These are phyloP conservation scores for Caerostris darwini DNA, from an alignment of 1,140 invertebrate species.

Conservation along the genomic window DNA sequence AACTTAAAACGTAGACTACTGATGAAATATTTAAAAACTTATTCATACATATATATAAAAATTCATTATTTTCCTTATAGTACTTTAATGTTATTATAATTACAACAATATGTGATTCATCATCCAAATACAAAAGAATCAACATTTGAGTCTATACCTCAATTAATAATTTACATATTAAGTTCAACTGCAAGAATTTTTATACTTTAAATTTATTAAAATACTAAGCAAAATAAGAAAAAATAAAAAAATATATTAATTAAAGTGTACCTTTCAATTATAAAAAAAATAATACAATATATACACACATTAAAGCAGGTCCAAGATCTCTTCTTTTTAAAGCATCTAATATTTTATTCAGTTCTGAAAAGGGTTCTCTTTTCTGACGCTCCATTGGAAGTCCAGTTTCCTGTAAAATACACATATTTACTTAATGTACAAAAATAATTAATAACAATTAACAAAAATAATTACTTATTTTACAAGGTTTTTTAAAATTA, in stretches of 20 bases:
- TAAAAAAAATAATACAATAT: neutral
- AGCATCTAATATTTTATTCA: slow-evolving; percentile 92
- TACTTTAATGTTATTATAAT: no score
- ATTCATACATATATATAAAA: no score
- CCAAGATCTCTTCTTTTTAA: slow-evolving; percentile 89
- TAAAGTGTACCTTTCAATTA: no score
- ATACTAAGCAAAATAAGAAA: no score
- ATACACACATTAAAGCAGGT: slow-evolving; percentile 89
- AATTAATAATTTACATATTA: neutral
- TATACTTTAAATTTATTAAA: no score
- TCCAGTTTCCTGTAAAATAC: slow-evolving; percentile 86
- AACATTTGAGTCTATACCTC: no score
- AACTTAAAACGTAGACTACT: no score
- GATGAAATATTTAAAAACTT: no score
- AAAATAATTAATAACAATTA: neutral
- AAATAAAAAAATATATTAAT: no score
- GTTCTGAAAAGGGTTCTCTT: slow-evolving; percentile 91
- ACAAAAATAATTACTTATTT: neutral
- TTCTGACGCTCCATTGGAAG: slow-evolving; percentile 87
- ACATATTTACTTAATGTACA: slow-evolving; percentile 6
- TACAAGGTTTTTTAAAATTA: neutral
- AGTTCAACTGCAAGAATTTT: neutral
- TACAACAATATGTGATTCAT: no score
- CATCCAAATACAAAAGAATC: no score
- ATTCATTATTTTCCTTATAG: no score